Percentiles rank a stretch among this genome's conserved stretches.
phyloP scores from a whole-genome alignment of 2,797 vertebrate genomes.

The Enteromius paludinosus region DNA sequence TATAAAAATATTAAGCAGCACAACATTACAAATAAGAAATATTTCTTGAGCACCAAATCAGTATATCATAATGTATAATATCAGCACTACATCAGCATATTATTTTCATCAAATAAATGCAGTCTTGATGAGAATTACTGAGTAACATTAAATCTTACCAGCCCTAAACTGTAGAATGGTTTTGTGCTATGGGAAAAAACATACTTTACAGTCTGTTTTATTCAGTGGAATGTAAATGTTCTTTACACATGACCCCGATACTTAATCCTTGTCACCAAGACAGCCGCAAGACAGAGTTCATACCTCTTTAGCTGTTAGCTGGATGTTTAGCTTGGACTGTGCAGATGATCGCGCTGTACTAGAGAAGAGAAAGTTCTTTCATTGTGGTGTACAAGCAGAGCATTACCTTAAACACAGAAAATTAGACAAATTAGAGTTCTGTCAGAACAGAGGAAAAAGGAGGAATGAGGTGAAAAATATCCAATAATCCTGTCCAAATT shows the following conservation, averaged over 20 bases:
- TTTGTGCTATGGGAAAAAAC: background rate
- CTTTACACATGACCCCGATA: background rate
- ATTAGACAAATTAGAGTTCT: background rate
- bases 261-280: slow-evolving; percentile 23
- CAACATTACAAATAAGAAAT: background rate
- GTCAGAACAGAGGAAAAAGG: background rate
- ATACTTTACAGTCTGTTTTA: slow-evolving; percentile 12
- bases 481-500: background rate
- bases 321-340: slow-evolving; percentile 28
- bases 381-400: background rate
- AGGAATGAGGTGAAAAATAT: background rate
- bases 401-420: slow-evolving; percentile 6
- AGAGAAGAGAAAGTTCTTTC: slow-evolving; percentile 5
- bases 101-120: background rate
- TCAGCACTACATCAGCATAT: background rate
- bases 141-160: background rate
- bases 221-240: slow-evolving; percentile 13
- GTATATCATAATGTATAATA: background rate
- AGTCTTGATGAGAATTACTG: background rate
- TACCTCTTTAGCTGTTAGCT: slow-evolving; percentile 20
- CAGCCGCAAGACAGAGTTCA: slow-evolving; percentile 10
- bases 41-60: background rate
- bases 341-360: background rate
- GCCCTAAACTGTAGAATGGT: background rate
- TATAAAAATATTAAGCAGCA: background rate